Evolutionary conservation across 2,888 invertebrate species (phyloP).

Genomic region (Trachelus stipa): DNA sequence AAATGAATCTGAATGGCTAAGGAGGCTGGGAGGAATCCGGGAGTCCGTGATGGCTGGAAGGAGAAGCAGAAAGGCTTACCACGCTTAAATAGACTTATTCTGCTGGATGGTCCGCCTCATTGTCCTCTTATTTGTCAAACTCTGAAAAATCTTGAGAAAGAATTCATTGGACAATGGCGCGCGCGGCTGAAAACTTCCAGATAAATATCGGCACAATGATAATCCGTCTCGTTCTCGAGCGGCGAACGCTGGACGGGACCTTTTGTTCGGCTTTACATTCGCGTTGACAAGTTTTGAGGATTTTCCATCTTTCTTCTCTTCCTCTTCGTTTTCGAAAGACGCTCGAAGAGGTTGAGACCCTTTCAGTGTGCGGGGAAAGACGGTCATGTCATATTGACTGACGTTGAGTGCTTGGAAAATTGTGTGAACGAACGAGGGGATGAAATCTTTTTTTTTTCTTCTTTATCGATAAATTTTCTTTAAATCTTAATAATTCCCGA

Average conservation of each 20-base stretch:
- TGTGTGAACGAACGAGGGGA: conserved; percentile 16
- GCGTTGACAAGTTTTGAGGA: conserved; percentile 41
- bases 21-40: not conserved
- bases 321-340: not conserved
- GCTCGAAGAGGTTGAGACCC: conserved; percentile 6
- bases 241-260: conserved; percentile 7
- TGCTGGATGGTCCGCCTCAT: conserved; percentile 29
- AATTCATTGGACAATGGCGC: conserved; percentile 33
- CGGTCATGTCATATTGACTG: conserved; percentile 27
- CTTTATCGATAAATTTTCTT: not conserved
- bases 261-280: conserved; percentile 39
- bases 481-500: not conserved
- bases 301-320: conserved; percentile 24
- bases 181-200: conserved; percentile 43
- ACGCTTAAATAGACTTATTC: conserved; percentile 41
- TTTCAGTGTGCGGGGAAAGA: conserved; percentile 26
- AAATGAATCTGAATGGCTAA: not conserved
- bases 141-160: conserved; percentile 31
- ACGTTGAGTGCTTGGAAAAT: conserved; percentile 56
- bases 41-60: conserved; percentile 7
- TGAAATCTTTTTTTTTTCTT: not conserved
- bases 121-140: conserved; percentile 45
- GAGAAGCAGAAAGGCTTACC: conserved; percentile 15
- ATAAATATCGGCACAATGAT: conserved; percentile 59
- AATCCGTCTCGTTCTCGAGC: conserved; percentile 46